Evolutionary conservation across 2,797 vertebrate species (phyloP).

Genomic region (Momotus momota): DNA sequence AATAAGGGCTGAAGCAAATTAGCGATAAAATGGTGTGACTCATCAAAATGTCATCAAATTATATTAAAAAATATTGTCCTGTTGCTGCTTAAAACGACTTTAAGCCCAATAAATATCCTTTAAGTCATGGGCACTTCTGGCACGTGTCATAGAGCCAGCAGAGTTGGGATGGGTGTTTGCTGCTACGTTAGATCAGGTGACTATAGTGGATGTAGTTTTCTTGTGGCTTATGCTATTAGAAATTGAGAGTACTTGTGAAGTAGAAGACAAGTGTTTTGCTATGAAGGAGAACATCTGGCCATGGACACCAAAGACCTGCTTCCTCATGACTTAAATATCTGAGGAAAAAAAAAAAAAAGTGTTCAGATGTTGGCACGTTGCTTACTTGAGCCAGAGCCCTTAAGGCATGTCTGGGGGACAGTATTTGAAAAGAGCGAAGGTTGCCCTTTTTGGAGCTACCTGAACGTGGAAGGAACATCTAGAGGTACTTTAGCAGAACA

Average conservation of each 20-base stretch:
- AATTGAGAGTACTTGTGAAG: neutral
- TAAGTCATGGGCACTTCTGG: neutral
- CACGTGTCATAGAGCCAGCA: neutral
- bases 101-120: neutral
- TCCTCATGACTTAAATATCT: neutral
- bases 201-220: neutral
- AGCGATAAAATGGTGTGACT: constrained; percentile 3
- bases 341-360: too few relatives aligned
- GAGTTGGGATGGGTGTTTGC: neutral
- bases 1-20: neutral
- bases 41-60: constrained; percentile 30
- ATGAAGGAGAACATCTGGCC: neutral
- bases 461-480: neutral
- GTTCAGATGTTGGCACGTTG: neutral
- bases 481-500: neutral
- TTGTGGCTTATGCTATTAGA: neutral
- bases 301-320: neutral
- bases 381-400: neutral
- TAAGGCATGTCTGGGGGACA: neutral
- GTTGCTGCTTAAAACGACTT: neutral
- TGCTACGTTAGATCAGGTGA: neutral
- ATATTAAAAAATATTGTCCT: neutral
- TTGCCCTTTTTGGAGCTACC: neutral
- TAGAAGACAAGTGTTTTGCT: neutral
- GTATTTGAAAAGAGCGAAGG: neutral